Base-by-base conservation (phyloP, 2,113 vertebrate genomes). In the Tetrax tetrax region DNA sequence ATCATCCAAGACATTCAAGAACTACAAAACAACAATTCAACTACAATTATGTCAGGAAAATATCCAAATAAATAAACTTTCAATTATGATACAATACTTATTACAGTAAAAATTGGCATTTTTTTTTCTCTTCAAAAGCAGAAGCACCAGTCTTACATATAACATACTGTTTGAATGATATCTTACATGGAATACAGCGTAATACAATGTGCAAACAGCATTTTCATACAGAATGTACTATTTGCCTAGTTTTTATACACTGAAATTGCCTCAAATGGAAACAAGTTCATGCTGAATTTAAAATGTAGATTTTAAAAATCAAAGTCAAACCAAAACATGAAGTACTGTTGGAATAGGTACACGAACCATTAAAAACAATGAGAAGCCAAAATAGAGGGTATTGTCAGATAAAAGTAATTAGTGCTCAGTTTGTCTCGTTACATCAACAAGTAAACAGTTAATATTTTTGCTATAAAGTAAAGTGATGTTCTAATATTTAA, bases 41-140 rank as follows among this genome's bases (percentile, higher is more conserved):
- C 84, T 97, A 98, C 98, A 96, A 94, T 91, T 96, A 97, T 97
- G 88, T 96, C 96, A 98, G 97, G 96, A 98, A 97, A 98, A 96
- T 97, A 95, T 98, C 96, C 98, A 98, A 98, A 98, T 98, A 98
- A 98, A 98, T 98, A 98, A 97, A 98, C 95, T 97, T 98, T 98
- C 98, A 98, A 98, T 98, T 98, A 98, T 98, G 97, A 98, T 98
- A 98, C 98, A 98, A 98, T 98, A 98, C 97, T 98, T 98, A 98
- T 98, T 98, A 98, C 97, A 98, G 98, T 98, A 98, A 98, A 98
- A 98, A 98, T 98, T 98, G 98, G 98, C 97, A 98, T 97, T 97
- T 96, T 94, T 94, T 80, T 94, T 98, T 94, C 96, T 98, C 95
- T 98, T 98, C 97, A 97, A 98, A 98, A 98, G 98, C 98, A 98